Evolutionary conservation across 2,888 invertebrate genomes (phyloP).

Genomic region (Empis stercorea): DNA sequence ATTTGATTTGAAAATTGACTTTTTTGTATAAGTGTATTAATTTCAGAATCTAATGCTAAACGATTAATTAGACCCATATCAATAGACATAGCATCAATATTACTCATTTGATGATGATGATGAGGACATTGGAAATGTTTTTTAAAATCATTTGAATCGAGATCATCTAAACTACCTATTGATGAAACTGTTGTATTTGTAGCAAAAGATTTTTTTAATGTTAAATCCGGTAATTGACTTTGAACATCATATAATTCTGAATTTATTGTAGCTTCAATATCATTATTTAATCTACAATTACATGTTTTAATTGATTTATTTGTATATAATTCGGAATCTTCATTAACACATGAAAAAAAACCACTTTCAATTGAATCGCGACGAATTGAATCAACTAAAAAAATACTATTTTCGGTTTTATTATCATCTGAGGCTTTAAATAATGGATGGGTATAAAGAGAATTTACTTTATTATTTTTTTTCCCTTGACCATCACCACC

Average conservation of each 20-base stretch:
- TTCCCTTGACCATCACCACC: too few species aligned
- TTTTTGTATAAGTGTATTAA: conserved; percentile 36
- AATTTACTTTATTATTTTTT: conserved; percentile 26
- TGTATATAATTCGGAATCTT: conserved; percentile 51
- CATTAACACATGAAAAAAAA: conserved; percentile 78
- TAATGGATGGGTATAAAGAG: conserved; percentile 46
- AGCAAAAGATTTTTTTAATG: conserved; percentile 38
- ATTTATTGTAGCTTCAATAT: conserved; percentile 24
- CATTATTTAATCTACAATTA: conserved; percentile 29
- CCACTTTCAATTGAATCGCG: conserved; percentile 82
- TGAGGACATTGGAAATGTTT: conserved; percentile 22
- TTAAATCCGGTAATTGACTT: conserved; percentile 15
- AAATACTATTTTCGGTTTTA: conserved; percentile 15
- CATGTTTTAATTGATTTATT: conserved; percentile 16
- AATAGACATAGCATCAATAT: conserved; percentile 33
- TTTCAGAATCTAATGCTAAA: conserved; percentile 37
- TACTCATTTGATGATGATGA: conserved; percentile 30
- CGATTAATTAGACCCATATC: conserved; percentile 40
- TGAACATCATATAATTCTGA: neutral
- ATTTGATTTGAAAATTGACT: conserved; percentile 40
- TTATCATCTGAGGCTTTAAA: conserved; percentile 26
- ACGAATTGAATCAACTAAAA: conserved; percentile 34
- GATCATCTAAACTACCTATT: conserved; percentile 45
- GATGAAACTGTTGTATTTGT: conserved; percentile 41
- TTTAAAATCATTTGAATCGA: conserved; percentile 35